Base-by-base conservation (phyloP, 2,797 vertebrate species). In the Amniataba percoides region DNA sequence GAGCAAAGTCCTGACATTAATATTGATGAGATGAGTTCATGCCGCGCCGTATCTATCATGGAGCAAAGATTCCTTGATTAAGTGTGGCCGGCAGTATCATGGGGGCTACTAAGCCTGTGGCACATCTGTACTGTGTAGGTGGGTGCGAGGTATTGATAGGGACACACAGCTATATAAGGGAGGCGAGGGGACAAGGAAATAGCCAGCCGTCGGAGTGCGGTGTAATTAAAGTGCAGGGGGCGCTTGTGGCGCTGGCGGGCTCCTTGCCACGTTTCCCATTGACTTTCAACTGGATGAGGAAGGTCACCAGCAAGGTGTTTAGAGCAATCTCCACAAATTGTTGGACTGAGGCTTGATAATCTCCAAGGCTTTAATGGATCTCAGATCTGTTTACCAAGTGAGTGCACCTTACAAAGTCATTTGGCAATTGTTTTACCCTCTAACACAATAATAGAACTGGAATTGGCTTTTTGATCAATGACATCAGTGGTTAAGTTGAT, bases 401-500 rank as follows among this genome's bases (percentile, higher is more conserved):
- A 90, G 88, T 90, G 88, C 89, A 89, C 90, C 92, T 89, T 83
- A 84, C 94, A 96, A 95, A 95, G 94, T 95, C 94, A 94, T 93
- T 92, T 90, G 89, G 86, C 89, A 94, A 94, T 95, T 93, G 92
- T 93, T 94, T 93, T 93, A 89, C 91, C 92, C 92, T 89, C 92
- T 93, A 93, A 93, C 87, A 83, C 87, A 93, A 93, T 94, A 94
- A 95, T 92, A 94, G 91, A 93, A 93, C 84, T 92, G 92, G 92
- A 95, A 95, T 95, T 90, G 93, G 92, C 91, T 95, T 94, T 94
- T 94, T 95, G 94, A 95, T 95, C 93, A 94, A 94, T 95, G 93
- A 92, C 94, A 95, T 94, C 89, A 90, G 90, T 91, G 90, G 88
- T 93, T 95, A 94, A 93, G 92, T 93, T 95, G 91, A 95, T 94